Percentiles rank a stretch among this genome's conserved stretches.
These are phyloP conservation scores for Calameuta filiformis DNA, from an alignment of 2,888 invertebrate species.

Conservation along the genomic window DNA sequence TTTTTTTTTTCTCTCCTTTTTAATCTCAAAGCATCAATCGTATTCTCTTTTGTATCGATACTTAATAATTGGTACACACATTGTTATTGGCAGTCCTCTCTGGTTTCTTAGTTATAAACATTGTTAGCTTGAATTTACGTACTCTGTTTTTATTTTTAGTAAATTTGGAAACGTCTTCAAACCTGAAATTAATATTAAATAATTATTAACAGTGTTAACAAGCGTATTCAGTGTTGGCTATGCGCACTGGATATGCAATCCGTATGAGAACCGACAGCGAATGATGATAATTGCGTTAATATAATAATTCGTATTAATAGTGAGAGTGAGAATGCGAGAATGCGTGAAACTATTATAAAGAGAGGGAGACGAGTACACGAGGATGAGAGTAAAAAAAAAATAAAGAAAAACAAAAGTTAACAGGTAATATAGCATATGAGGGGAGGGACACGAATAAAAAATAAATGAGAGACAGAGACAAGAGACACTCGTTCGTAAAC, in stretches of 20 bases:
- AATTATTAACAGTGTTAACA: not conserved
- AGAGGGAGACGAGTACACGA: conserved; percentile 8
- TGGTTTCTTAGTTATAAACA: not conserved
- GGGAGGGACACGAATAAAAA: not conserved
- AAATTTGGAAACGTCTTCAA: not conserved
- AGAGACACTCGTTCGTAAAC: conserved; percentile 28
- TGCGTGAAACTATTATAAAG: conserved; percentile 7
- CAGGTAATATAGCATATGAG: not conserved
- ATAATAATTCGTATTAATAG: not conserved
- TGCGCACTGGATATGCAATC: conserved; percentile 8
- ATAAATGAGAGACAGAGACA: conserved; percentile 10
- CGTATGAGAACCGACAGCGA: not conserved
- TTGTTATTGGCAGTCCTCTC: not conserved
- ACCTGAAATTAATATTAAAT: not conserved
- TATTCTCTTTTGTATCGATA: not conserved
- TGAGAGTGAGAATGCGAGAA: conserved; percentile 13
- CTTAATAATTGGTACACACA: not conserved
- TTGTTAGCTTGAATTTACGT: not conserved
- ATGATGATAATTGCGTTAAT: not conserved
- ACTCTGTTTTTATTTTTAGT: not conserved
- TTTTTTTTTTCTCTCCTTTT: not conserved
- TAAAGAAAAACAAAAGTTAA: not conserved
- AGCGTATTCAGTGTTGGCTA: conserved; percentile 8
- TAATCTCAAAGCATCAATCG: not conserved
- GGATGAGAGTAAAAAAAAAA: conserved; percentile 7